Evolutionary conservation across 2,888 invertebrate genomes (phyloP).

Genomic region (Meganola albula): DNA sequence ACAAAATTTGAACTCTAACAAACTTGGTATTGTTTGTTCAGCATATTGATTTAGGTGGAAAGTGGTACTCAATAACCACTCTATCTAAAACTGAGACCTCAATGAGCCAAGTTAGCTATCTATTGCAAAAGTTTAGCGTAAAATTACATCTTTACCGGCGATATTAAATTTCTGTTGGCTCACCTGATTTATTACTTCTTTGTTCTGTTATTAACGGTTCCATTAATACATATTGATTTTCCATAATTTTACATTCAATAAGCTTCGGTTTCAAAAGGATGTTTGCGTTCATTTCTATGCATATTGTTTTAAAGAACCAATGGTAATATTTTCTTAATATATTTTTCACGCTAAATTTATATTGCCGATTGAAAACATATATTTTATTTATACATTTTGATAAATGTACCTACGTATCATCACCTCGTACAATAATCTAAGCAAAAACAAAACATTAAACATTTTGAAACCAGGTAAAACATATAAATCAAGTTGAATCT

Average conservation of each 20-base stretch:
- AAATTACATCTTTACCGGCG: conserved; percentile 63
- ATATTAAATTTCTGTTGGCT: conserved; percentile 73
- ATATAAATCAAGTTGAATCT: no score
- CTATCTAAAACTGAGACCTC: conserved; percentile 46
- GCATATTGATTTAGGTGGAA: conserved; percentile 57
- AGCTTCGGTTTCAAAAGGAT: background rate
- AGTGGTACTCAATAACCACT: conserved; percentile 53
- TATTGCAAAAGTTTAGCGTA: conserved; percentile 66
- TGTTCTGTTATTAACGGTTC: conserved; percentile 48
- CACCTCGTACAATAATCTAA: no score
- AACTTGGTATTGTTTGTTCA: conserved; percentile 45
- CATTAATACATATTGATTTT: conserved; percentile 41
- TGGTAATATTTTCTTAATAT: no score
- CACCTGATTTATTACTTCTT: conserved; percentile 55
- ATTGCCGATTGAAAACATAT: no score
- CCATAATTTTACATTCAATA: conserved; percentile 10
- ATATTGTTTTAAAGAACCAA: no score
- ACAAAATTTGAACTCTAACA: conserved; percentile 3
- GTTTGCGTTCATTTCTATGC: no score
- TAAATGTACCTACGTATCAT: no score
- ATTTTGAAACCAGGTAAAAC: no score
- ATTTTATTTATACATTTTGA: no score
- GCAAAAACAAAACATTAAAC: no score
- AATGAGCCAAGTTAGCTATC: conserved; percentile 59
- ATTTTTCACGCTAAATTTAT: no score